Conservation (phyloP, 2,888 invertebrate species). For the Phortica okadai region DNA sequence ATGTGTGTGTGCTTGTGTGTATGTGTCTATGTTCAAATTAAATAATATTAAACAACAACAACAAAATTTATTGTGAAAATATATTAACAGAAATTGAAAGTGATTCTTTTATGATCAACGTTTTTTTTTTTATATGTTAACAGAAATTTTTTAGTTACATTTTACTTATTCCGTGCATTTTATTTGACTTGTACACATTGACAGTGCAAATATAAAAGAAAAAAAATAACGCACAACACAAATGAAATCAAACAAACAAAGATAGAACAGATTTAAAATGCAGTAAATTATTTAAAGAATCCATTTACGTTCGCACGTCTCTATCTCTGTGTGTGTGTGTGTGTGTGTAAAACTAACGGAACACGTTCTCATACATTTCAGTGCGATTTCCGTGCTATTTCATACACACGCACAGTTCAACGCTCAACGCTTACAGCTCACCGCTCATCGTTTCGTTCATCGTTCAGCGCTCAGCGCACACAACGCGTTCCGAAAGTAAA, state of each 20-base stretch:
- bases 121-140: background rate
- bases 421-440: background rate
- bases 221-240: no score
- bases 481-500: slow-evolving; percentile 54
- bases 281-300: slow-evolving; percentile 64
- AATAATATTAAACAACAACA: background rate
- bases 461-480: slow-evolving; percentile 38
- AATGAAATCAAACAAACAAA: background rate
- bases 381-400: no score
- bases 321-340: slow-evolving; percentile 18
- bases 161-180: background rate
- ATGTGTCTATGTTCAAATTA: no score
- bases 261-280: slow-evolving; percentile 47
- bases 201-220: background rate
- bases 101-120: background rate
- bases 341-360: slow-evolving; percentile 35
- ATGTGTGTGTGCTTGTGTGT: no score
- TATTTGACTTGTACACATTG: background rate
- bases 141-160: background rate
- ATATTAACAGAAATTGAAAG: background rate
- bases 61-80: background rate
- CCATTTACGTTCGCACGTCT: slow-evolving; percentile 44
- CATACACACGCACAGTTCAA: background rate
- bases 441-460: slow-evolving; percentile 37
- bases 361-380: background rate